Evolutionary conservation across 2,113 vertebrate genomes (phyloP).

Genomic region (Cepphus grylle): DNA sequence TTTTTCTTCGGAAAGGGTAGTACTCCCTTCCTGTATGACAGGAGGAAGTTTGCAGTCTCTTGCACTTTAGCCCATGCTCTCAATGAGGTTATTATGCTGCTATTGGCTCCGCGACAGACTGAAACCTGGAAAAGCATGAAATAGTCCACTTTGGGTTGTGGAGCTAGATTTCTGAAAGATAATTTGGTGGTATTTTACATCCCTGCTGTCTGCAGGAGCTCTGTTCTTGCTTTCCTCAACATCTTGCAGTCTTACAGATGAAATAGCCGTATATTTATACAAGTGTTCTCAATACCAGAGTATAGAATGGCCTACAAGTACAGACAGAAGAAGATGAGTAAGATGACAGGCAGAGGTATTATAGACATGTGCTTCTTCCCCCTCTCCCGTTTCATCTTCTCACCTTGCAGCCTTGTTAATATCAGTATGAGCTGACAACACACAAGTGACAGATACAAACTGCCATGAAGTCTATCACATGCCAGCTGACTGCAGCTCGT

Average conservation of each 20-base stretch:
- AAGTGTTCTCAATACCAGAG: not conserved
- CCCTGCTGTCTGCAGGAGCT: not conserved
- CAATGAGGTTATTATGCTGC: not conserved
- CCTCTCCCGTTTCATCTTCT: not conserved
- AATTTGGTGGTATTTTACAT: not conserved
- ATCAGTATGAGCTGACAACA: not conserved
- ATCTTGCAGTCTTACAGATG: not conserved
- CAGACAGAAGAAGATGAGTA: not conserved
- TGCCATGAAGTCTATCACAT: not conserved
- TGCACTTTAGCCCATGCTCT: not conserved
- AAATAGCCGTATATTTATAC: not conserved
- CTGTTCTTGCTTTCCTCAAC: not conserved
- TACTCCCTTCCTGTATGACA: not conserved
- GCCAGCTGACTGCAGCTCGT: not conserved
- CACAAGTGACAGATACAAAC: not conserved
- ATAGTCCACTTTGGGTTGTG: not conserved
- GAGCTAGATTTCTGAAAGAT: not conserved
- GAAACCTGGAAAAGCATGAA: not conserved
- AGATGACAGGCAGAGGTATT: not conserved
- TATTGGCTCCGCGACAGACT: not conserved
- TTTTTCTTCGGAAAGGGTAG: not conserved
- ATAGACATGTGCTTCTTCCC: not conserved
- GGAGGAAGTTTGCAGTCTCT: constrained; percentile 10
- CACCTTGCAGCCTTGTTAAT: not conserved
- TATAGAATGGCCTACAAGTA: not conserved